Evolutionary conservation across 2,797 vertebrate genomes (phyloP).

Genomic region (Tenualosa ilisha): DNA sequence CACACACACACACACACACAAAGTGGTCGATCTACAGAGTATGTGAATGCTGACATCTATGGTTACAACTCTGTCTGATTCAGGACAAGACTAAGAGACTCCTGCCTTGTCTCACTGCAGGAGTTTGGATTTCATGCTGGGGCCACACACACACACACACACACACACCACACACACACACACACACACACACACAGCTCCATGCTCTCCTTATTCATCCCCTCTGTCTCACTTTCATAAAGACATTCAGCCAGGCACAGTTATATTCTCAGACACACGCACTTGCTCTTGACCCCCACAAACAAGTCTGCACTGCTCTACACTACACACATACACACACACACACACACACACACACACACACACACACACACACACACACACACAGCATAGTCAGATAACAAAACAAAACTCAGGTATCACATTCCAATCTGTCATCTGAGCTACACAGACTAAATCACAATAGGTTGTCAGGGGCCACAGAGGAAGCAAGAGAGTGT

Average conservation of each 20-base stretch:
- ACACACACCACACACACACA: constrained; percentile 28
- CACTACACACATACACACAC: neutral
- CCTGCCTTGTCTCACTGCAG: neutral
- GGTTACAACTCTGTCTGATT: constrained; percentile 5
- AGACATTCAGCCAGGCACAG: too few species aligned
- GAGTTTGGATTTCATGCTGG: neutral
- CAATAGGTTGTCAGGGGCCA: neutral
- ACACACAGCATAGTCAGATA: neutral
- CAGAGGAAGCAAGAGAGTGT: neutral
- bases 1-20: constrained; percentile 8
- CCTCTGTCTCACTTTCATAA: too few species aligned
- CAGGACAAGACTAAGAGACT: neutral
- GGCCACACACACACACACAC: constrained; percentile 19
- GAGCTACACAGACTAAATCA: neutral
- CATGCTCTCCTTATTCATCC: too few species aligned
- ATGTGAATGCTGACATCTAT: neutral
- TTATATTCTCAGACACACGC: too few species aligned
- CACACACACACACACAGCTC: neutral
- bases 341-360: neutral
- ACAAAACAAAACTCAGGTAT: neutral
- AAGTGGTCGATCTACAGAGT: neutral
- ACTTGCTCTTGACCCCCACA: too few species aligned
- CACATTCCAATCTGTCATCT: neutral
- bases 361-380: neutral
- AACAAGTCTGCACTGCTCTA: neutral